Conservation (phyloP, 2,888 invertebrate genomes). For the Tryphoninae sp. region DNA sequence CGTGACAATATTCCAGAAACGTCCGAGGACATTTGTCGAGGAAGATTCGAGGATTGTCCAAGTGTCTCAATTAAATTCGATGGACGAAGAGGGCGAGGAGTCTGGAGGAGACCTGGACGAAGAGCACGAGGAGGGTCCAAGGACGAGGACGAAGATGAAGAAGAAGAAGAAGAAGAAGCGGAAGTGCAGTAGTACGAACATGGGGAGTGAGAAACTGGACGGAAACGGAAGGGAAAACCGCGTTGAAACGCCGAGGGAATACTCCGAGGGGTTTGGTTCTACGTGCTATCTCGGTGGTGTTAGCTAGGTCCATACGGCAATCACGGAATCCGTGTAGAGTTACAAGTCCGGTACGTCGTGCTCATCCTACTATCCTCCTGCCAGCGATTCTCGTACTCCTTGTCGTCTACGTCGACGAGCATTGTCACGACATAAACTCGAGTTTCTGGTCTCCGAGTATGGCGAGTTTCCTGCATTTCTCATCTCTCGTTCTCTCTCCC, state of each 20-base stretch:
- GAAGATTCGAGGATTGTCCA: conserved; percentile 32
- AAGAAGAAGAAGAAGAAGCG: conserved; percentile 14
- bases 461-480: conserved; percentile 56
- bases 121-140: neutral
- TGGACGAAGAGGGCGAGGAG: conserved; percentile 19
- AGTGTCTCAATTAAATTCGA: conserved; percentile 58
- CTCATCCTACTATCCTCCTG: conserved; percentile 15
- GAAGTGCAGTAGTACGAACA: conserved; percentile 35
- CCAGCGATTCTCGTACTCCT: conserved; percentile 11
- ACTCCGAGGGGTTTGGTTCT: conserved; percentile 19
- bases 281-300: conserved; percentile 36
- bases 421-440: conserved; percentile 58
- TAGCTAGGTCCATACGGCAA: conserved; percentile 69
- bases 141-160: conserved; percentile 5
- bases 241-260: conserved; percentile 59
- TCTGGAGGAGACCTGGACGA: conserved; percentile 9
- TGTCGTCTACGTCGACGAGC: conserved; percentile 40
- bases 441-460: conserved; percentile 53
- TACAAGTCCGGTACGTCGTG: conserved; percentile 66
- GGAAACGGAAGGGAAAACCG: conserved; percentile 54
- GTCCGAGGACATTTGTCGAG: conserved; percentile 3
- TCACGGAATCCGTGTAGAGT: conserved; percentile 74
- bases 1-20: conserved; percentile 20
- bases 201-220: conserved; percentile 22
- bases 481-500: conserved; percentile 43